Percentiles rank a stretch among this genome's conserved stretches.
Conservation (phyloP, 2,113 vertebrate genomes). For the Dissostichus mawsoni region DNA sequence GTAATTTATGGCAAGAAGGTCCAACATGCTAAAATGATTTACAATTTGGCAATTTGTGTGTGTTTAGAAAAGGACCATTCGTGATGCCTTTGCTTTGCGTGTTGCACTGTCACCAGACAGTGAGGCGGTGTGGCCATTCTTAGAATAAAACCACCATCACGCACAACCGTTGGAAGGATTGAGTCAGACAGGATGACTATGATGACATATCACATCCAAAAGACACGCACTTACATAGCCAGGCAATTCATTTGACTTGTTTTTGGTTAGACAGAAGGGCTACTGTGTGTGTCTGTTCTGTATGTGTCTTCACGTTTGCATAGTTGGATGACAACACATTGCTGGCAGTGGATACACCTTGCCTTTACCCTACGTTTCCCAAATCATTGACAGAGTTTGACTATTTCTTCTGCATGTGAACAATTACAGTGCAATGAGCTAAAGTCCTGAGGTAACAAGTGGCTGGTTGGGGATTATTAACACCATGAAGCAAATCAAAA, state of each 20-base stretch:
- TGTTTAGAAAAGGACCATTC: slow-evolving; percentile 44
- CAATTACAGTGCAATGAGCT: slow-evolving; percentile 24
- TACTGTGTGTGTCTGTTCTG: slow-evolving; percentile 3
- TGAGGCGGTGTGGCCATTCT: slow-evolving; percentile 56
- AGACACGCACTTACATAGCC: slow-evolving; percentile 26
- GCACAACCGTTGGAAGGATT: slow-evolving; percentile 39
- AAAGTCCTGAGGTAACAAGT: slow-evolving; percentile 33
- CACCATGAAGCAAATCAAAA: slow-evolving; percentile 49
- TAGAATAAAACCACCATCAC: slow-evolving; percentile 37
- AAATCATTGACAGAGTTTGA: slow-evolving; percentile 11
- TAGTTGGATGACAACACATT: not conserved
- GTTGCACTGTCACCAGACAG: slow-evolving; percentile 57
- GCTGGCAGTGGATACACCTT: not conserved
- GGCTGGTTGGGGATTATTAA: slow-evolving; percentile 38
- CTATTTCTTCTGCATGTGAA: slow-evolving; percentile 13
- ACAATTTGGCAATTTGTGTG: slow-evolving; percentile 12
- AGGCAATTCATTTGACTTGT: slow-evolving; percentile 31
- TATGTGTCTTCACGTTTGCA: not conserved
- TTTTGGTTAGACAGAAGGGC: slow-evolving; percentile 21
- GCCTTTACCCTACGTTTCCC: not conserved
- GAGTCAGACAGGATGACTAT: slow-evolving; percentile 59
- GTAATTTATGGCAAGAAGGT: not conserved
- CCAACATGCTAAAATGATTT: slow-evolving; percentile 51
- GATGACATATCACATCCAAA: slow-evolving; percentile 43
- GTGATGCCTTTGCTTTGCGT: slow-evolving; percentile 38